A percentile compares a stretch with the other conserved stretches of the same genome.
Evolutionary conservation across 2,888 invertebrate genomes (phyloP).

Genomic region (Caradrina clavipalpis): DNA sequence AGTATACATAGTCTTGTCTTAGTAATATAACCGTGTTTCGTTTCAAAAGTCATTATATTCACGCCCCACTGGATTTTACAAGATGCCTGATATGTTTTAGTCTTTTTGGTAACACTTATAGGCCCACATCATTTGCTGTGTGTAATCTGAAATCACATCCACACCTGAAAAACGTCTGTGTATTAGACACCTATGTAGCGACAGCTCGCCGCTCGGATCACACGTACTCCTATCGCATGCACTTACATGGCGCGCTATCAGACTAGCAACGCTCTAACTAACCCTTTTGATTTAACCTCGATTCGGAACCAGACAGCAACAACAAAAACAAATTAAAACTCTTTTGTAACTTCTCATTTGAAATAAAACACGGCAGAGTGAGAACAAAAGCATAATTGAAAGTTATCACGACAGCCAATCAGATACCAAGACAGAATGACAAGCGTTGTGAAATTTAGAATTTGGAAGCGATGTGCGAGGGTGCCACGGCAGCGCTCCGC

Average conservation of each 20-base stretch:
- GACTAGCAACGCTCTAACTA: slow-evolving; percentile 18
- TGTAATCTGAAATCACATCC: slow-evolving; percentile 59
- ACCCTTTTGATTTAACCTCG: slow-evolving; percentile 25
- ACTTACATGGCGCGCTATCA: slow-evolving; percentile 33
- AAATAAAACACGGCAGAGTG: slow-evolving; percentile 61
- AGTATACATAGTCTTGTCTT: slow-evolving; percentile 56
- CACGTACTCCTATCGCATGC: slow-evolving; percentile 45
- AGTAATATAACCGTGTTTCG: slow-evolving; percentile 60
- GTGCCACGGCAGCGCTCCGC: slow-evolving; percentile 8
- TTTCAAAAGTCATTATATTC: slow-evolving; percentile 58
- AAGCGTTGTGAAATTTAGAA: slow-evolving; percentile 64
- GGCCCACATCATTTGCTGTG: slow-evolving; percentile 61
- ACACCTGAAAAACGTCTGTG: slow-evolving; percentile 59
- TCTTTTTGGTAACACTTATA: slow-evolving; percentile 61
- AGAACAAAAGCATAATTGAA: slow-evolving; percentile 56
- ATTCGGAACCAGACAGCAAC: slow-evolving; percentile 29
- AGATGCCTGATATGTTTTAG: slow-evolving; percentile 57
- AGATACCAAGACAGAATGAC: slow-evolving; percentile 62
- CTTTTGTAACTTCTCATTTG: slow-evolving; percentile 40
- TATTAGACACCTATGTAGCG: slow-evolving; percentile 48
- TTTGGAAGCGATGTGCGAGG: slow-evolving; percentile 60
- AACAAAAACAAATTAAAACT: slow-evolving; percentile 36
- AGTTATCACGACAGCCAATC: slow-evolving; percentile 64
- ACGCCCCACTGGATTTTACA: slow-evolving; percentile 52
- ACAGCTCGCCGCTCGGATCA: slow-evolving; percentile 10